A percentile compares a stretch with the other conserved stretches of the same genome.
These are phyloP conservation scores for Corvus cornix DNA, from an alignment of 2,113 vertebrate species.

Conservation along the genomic window DNA sequence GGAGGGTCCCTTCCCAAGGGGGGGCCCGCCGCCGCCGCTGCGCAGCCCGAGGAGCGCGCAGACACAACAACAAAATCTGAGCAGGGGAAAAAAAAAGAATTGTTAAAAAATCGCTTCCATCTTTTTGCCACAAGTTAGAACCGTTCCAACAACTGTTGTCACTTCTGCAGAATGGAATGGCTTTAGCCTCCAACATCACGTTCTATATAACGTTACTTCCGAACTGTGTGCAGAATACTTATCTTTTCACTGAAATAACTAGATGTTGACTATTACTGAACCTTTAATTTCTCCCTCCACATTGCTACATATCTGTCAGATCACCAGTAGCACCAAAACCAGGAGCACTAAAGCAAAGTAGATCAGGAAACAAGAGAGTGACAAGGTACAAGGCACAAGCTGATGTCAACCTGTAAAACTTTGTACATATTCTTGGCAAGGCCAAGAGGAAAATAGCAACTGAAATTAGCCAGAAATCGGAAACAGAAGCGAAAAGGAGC, in stretches of 20 bases:
- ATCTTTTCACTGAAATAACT: background rate
- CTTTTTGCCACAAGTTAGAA: background rate
- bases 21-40: background rate
- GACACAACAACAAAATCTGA: background rate
- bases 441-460: background rate
- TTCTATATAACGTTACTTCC: rapidly evolving
- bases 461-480: background rate
- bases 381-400: background rate
- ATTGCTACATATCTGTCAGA: background rate
- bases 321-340: background rate
- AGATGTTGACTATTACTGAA: background rate
- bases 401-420: background rate
- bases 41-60: background rate
- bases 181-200: rapidly evolving
- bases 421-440: background rate
- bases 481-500: background rate
- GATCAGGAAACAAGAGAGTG: background rate
- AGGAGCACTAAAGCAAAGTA: background rate
- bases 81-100: too few species aligned
- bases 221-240: rapidly evolving
- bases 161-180: rapidly evolving
- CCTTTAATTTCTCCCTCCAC: background rate
- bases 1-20: background rate
- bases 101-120: background rate
- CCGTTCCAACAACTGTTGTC: background rate